These are phyloP conservation scores for Eospalax fontanierii DNA, from an alignment of 2,797 vertebrate species.

Conservation along the genomic window DNA sequence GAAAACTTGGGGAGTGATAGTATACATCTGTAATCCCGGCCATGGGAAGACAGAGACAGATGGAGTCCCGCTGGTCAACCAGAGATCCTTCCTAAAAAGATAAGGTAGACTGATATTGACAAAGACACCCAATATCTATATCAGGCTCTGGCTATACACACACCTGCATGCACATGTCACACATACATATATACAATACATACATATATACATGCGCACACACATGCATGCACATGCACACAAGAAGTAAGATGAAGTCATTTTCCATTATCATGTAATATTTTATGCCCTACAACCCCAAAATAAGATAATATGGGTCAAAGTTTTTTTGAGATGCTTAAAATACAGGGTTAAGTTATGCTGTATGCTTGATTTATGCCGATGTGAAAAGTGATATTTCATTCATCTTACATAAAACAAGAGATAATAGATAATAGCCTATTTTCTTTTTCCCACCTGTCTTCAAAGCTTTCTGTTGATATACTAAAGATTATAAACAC, in stretches of 20 bases:
- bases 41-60: no score
- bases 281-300: not conserved
- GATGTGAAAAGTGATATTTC: not conserved
- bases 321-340: not conserved
- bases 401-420: not conserved
- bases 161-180: no score
- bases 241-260: not conserved
- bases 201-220: no score
- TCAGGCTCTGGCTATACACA: no score
- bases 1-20: no score
- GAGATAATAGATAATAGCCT: not conserved
- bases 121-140: no score
- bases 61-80: no score
- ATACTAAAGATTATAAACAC: not conserved
- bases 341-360: not conserved
- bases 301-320: not conserved
- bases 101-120: no score
- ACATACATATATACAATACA: no score
- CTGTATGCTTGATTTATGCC: not conserved
- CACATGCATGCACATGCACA: no score
- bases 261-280: not conserved
- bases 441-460: not conserved
- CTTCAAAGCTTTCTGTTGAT: constrained; percentile 9
- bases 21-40: no score
- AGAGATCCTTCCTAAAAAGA: no score